phyloP scores from a whole-genome alignment of 37 sponge, comb jelly and placozoan genomes.

The Mnemiopsis leidyi region DNA sequence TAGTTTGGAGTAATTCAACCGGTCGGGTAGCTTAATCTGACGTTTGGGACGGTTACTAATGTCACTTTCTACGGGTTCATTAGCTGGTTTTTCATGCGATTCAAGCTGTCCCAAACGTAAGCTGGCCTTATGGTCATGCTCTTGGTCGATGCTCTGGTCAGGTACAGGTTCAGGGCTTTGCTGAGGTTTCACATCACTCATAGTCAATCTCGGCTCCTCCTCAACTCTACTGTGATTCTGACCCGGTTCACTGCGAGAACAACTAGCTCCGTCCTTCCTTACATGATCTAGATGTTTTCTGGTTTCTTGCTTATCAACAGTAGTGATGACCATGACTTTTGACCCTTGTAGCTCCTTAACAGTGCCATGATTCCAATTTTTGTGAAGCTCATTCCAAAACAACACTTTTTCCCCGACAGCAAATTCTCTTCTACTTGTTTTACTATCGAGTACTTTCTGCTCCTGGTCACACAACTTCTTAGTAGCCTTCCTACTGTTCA shows the following conservation, averaged over 20 bases:
- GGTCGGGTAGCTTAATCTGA: background rate
- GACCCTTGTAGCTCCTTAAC: background rate
- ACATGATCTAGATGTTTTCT: slow-evolving; percentile 22
- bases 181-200: too few relatives aligned
- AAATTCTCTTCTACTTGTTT: background rate
- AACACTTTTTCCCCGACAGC: background rate
- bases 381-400: background rate
- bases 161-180: too few relatives aligned
- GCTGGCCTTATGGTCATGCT: too few relatives aligned
- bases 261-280: too few relatives aligned
- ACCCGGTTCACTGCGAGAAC: background rate
- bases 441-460: background rate
- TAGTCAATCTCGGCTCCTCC: background rate
- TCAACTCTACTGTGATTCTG: background rate
- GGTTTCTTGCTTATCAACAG: background rate
- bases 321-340: background rate
- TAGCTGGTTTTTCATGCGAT: too few relatives aligned
- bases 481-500: background rate
- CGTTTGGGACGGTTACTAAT: background rate
- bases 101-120: too few relatives aligned
- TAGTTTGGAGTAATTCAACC: background rate
- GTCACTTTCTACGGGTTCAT: too few relatives aligned
- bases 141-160: too few relatives aligned
- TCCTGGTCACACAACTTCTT: background rate
- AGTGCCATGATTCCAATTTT: background rate